phyloP scores from a whole-genome alignment of 2,888 invertebrate species.

The Chrysomela aeneicollis region DNA sequence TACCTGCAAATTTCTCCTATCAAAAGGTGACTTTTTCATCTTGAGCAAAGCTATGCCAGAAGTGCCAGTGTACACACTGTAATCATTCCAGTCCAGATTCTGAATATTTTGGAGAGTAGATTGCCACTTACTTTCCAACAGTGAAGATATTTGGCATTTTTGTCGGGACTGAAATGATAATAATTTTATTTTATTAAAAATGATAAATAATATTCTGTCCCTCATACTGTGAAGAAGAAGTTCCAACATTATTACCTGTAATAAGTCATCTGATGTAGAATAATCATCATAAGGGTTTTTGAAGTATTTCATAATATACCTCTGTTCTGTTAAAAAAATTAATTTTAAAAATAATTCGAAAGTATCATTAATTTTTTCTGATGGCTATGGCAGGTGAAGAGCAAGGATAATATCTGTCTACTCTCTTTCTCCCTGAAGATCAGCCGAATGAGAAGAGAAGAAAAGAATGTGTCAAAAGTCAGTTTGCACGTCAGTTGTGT shows the following conservation, averaged over 20 bases:
- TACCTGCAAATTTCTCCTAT: slow-evolving; percentile 51
- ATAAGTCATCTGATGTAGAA: slow-evolving; percentile 15
- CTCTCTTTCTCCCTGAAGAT: too few species aligned
- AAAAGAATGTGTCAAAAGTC: too few species aligned
- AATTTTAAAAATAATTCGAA: too few species aligned
- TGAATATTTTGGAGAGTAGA: slow-evolving; percentile 60
- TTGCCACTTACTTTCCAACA: slow-evolving; percentile 60
- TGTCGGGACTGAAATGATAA: slow-evolving; percentile 62
- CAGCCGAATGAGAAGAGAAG: too few species aligned
- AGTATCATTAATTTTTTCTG: too few species aligned
- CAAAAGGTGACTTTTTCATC: slow-evolving; percentile 60
- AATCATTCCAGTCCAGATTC: slow-evolving; percentile 65
- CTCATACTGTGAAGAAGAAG: too few species aligned
- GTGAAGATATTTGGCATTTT: slow-evolving; percentile 58
- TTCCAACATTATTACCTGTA: slow-evolving; percentile 26
- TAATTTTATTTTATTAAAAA: neutral
- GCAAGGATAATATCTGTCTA: too few species aligned
- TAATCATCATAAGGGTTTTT: slow-evolving; percentile 63
- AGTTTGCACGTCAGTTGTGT: too few species aligned
- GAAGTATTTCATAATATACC: slow-evolving; percentile 54
- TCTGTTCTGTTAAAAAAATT: too few species aligned
- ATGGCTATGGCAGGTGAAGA: too few species aligned
- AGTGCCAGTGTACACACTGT: slow-evolving; percentile 79
- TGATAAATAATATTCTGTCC: too few species aligned
- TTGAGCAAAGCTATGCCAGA: slow-evolving; percentile 75